These are phyloP conservation scores for Otus scops DNA, from an alignment of 2,797 vertebrate genomes.

Conservation along the genomic window DNA sequence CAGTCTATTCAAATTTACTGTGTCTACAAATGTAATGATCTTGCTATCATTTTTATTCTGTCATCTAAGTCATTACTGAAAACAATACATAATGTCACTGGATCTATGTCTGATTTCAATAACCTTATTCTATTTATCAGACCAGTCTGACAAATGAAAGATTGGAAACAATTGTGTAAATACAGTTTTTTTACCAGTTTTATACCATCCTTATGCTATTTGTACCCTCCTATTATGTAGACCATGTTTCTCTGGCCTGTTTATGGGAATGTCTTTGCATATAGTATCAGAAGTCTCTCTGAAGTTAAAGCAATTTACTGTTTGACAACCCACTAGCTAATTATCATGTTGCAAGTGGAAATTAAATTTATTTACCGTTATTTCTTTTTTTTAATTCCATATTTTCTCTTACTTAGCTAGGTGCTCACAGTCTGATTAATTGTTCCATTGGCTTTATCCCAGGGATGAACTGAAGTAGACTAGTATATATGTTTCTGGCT, in stretches of 20 bases:
- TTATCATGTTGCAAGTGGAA: background rate
- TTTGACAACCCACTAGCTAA: background rate
- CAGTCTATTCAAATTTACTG: background rate
- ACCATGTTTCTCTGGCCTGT: background rate
- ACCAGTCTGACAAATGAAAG: background rate
- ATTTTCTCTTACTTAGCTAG: background rate
- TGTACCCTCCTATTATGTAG: background rate
- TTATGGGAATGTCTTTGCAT: background rate
- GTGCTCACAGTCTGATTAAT: background rate
- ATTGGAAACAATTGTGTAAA: background rate
- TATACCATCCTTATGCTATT: background rate
- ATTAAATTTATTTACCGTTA: background rate
- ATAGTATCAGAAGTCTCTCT: background rate
- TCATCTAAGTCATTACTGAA: background rate
- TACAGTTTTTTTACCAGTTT: background rate
- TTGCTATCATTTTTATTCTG: background rate
- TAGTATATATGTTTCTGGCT: background rate
- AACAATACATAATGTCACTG: background rate
- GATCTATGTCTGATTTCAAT: background rate
- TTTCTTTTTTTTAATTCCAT: background rate
- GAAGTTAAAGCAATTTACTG: background rate
- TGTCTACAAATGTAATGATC: background rate
- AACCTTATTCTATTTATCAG: background rate
- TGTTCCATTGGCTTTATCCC: background rate
- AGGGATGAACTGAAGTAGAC: background rate